Evolutionary conservation across 2,797 vertebrate species (phyloP).

Genomic region (Gadopsis marmoratus): DNA sequence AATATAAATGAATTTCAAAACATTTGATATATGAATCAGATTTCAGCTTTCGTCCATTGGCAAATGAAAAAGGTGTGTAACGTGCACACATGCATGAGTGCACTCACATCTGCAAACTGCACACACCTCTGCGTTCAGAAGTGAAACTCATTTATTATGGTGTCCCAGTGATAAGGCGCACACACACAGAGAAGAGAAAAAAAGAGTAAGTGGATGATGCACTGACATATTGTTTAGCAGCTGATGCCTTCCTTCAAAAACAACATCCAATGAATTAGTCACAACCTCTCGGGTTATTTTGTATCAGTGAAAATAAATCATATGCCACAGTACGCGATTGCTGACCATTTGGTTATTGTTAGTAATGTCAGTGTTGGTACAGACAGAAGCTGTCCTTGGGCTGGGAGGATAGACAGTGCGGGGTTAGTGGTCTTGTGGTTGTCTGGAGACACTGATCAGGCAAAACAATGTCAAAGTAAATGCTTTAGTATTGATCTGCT

Average conservation of each 20-base stretch:
- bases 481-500: slow-evolving; percentile 65
- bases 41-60: slow-evolving; percentile 4
- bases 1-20: slow-evolving; percentile 30
- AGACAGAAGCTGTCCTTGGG: slow-evolving; percentile 57
- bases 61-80: not conserved
- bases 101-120: slow-evolving; percentile 43
- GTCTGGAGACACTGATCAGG: slow-evolving; percentile 39
- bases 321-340: slow-evolving; percentile 55
- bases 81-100: slow-evolving; percentile 3
- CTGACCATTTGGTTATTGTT: slow-evolving; percentile 54
- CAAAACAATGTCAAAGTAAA: slow-evolving; percentile 65
- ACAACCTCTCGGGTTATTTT: slow-evolving; percentile 44
- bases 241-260: slow-evolving; percentile 41
- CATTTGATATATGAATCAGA: not conserved
- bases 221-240: slow-evolving; percentile 42
- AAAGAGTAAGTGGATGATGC: slow-evolving; percentile 27
- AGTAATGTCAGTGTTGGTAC: slow-evolving; percentile 42
- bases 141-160: slow-evolving; percentile 69
- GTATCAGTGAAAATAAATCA: slow-evolving; percentile 52
- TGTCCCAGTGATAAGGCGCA: slow-evolving; percentile 46
- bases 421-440: slow-evolving; percentile 36
- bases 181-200: slow-evolving; percentile 45
- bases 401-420: slow-evolving; percentile 12
- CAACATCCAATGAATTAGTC: slow-evolving; percentile 37
- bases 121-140: slow-evolving; percentile 37